These are phyloP conservation scores for Bradysia coprophila DNA, from an alignment of 1,140 invertebrate genomes.

Conservation along the genomic window DNA sequence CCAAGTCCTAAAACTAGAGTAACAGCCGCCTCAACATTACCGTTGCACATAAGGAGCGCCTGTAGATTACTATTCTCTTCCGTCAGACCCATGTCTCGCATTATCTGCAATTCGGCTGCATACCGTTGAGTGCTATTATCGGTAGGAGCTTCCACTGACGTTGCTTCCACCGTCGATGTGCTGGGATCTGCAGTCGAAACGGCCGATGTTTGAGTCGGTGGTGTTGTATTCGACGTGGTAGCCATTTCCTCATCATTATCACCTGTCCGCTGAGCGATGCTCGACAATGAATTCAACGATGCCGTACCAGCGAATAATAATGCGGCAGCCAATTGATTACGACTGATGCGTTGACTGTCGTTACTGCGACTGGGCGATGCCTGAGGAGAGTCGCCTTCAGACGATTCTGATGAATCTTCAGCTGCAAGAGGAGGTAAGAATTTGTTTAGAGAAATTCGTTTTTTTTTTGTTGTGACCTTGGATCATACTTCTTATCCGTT, in stretches of 20 bases:
- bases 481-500: slow-evolving; percentile 8
- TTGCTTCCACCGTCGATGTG: slow-evolving; percentile 1
- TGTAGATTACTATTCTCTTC: slow-evolving; percentile 71
- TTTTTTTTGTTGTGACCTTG: neutral
- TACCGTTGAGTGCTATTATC: slow-evolving; percentile 15
- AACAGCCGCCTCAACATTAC: slow-evolving; percentile 74
- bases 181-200: neutral
- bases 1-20: slow-evolving; percentile 44
- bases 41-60: slow-evolving; percentile 60
- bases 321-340: slow-evolving; percentile 18
- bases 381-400: slow-evolving; percentile 19
- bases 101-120: slow-evolving; percentile 52
- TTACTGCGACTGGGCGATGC: slow-evolving; percentile 12
- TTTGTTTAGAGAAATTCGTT: neutral
- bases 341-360: slow-evolving; percentile 16
- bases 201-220: slow-evolving; percentile 2
- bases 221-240: slow-evolving; percentile 9
- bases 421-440: neutral
- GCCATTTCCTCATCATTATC: neutral
- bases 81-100: slow-evolving; percentile 72
- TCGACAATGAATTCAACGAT: slow-evolving; percentile 19
- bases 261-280: slow-evolving; percentile 16
- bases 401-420: neutral
- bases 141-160: neutral
- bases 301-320: slow-evolving; percentile 12